Conservation (phyloP, 2,888 invertebrate species). For the Syritta pipiens region DNA sequence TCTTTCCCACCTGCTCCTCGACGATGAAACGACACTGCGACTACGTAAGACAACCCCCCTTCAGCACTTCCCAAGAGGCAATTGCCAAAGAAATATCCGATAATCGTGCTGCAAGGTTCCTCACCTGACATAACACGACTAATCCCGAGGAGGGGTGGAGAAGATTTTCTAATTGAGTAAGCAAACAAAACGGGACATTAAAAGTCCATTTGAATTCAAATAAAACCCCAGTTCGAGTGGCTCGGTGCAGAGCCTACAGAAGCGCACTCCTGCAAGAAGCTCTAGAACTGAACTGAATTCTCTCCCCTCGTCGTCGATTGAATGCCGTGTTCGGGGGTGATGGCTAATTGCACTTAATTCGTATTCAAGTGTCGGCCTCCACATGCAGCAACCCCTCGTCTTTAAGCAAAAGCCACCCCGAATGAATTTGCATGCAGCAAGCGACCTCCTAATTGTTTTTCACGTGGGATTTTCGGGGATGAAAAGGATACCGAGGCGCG, state of each 20-base stretch:
- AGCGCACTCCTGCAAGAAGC: conserved; percentile 33
- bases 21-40: too few relatives aligned
- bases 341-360: conserved; percentile 66
- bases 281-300: conserved; percentile 59
- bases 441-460: conserved; percentile 54
- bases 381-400: too few relatives aligned
- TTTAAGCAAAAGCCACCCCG: too few relatives aligned
- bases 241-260: too few relatives aligned
- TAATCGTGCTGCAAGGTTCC: too few relatives aligned
- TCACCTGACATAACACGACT: too few relatives aligned
- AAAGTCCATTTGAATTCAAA: conserved; percentile 46
- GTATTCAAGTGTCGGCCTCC: conserved; percentile 59
- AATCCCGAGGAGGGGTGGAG: not conserved
- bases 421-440: conserved; percentile 50
- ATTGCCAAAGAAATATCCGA: too few relatives aligned
- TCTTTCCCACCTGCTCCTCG: too few relatives aligned
- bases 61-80: too few relatives aligned
- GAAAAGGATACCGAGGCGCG: conserved; percentile 1
- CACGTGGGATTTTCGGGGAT: not conserved
- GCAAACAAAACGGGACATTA: conserved; percentile 29
- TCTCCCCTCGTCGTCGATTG: not conserved
- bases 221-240: too few relatives aligned
- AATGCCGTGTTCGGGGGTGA: not conserved
- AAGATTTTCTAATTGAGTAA: conserved; percentile 47
- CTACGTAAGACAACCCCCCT: too few relatives aligned